phyloP scores from a whole-genome alignment of 1,140 invertebrate genomes.

The Drosophila trapezifrons region DNA sequence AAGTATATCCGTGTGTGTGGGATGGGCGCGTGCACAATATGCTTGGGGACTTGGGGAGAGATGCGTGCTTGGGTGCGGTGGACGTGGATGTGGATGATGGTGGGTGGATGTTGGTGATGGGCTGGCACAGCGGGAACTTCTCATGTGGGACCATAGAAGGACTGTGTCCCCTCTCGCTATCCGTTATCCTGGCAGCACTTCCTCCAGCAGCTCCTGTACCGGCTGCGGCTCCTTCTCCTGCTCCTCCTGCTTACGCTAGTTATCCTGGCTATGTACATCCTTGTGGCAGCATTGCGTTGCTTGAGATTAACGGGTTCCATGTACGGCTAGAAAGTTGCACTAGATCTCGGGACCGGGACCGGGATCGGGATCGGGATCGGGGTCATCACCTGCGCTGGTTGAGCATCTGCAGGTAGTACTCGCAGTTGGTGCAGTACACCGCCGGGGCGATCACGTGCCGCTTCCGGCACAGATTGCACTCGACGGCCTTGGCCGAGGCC shows the following conservation, averaged over 20 bases:
- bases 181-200: conserved; percentile 19
- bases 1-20: conserved; percentile 44
- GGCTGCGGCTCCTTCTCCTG: not conserved
- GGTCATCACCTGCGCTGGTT: conserved; percentile 76
- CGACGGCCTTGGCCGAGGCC: conserved; percentile 85
- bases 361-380: not conserved
- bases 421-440: conserved; percentile 94
- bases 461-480: conserved; percentile 93
- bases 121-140: conserved; percentile 64
- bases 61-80: conserved; percentile 40
- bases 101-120: conserved; percentile 25
- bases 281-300: conserved; percentile 69
- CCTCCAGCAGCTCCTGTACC: conserved; percentile 2
- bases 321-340: conserved; percentile 52
- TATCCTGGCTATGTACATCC: conserved; percentile 52
- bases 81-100: conserved; percentile 19
- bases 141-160: conserved; percentile 76
- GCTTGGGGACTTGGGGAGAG: conserved; percentile 40
- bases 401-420: conserved; percentile 93
- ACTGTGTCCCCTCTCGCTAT: conserved; percentile 51
- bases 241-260: conserved; percentile 7
- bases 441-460: conserved; percentile 90
- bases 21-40: conserved; percentile 17
- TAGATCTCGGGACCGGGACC: conserved; percentile 17
- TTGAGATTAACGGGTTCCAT: conserved; percentile 75